A percentile compares a stretch with the other conserved stretches of the same genome.
Conservation (phyloP, 2,113 vertebrate genomes). For the Erpornis zantholeuca region DNA sequence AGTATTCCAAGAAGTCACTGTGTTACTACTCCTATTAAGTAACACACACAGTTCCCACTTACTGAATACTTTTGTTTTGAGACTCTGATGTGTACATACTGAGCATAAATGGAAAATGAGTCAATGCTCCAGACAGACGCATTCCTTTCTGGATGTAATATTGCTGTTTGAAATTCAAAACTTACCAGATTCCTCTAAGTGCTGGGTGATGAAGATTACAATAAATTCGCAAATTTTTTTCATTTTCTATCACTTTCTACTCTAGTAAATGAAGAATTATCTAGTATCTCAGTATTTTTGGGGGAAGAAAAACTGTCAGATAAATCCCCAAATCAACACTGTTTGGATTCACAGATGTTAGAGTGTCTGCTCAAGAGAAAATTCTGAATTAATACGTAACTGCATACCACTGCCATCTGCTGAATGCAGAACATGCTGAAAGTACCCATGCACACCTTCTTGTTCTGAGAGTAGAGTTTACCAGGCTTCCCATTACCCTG, state of each 20-base stretch:
- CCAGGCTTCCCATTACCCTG: background rate
- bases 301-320: background rate
- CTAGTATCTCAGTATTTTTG: background rate
- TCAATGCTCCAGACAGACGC: background rate
- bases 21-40: background rate
- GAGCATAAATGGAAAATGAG: conserved; percentile 39
- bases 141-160: background rate
- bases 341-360: background rate
- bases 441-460: background rate
- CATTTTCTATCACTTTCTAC: background rate
- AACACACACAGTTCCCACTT: background rate
- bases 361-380: conserved; percentile 3
- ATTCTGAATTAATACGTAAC: background rate
- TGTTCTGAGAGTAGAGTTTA: background rate
- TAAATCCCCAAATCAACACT: background rate
- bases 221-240: background rate
- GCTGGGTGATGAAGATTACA: background rate
- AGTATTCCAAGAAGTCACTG: background rate
- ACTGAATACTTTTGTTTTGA: conserved; percentile 27
- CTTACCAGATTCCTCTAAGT: background rate
- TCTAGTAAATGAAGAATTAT: background rate
- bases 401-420: conserved; percentile 59
- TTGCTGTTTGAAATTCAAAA: background rate
- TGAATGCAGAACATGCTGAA: background rate
- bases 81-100: background rate